Conservation (phyloP, 2,797 vertebrate genomes). For the Phoeniculus purpureus region DNA sequence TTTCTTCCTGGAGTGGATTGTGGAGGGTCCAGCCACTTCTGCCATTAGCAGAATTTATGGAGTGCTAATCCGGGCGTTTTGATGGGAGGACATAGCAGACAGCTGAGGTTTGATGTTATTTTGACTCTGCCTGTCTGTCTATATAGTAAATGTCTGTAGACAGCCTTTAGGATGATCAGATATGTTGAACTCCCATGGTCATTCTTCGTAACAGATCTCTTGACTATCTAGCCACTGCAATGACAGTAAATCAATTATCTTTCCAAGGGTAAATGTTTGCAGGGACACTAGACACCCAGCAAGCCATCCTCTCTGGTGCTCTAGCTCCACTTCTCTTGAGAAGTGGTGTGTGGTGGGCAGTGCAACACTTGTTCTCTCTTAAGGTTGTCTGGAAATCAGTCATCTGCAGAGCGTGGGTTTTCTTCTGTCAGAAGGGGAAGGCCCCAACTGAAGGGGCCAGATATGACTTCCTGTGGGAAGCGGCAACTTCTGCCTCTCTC, state of each 20-base stretch:
- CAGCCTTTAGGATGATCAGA: not conserved
- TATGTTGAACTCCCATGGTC: rapidly evolving
- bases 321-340: rapidly evolving
- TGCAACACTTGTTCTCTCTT: not conserved
- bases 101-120: not conserved
- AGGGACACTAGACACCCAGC: not conserved
- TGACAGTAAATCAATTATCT: not conserved
- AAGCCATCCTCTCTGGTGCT: not conserved
- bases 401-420: not conserved
- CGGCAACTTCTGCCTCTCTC: not conserved
- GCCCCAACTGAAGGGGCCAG: not conserved
- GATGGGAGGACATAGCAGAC: not conserved
- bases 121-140: rapidly evolving
- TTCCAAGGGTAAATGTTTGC: not conserved
- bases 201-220: not conserved
- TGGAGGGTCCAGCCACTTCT: rapidly evolving
- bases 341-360: rapidly evolving
- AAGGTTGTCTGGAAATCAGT: not conserved
- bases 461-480: not conserved
- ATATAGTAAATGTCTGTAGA: rapidly evolving
- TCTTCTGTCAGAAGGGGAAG: not conserved
- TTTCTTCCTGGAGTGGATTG: not conserved
- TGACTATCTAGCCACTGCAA: not conserved
- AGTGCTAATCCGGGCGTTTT: not conserved
- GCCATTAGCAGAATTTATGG: not conserved